Conservation (phyloP, 2,888 invertebrate species). For the Hemistola chrysoprasaria region DNA sequence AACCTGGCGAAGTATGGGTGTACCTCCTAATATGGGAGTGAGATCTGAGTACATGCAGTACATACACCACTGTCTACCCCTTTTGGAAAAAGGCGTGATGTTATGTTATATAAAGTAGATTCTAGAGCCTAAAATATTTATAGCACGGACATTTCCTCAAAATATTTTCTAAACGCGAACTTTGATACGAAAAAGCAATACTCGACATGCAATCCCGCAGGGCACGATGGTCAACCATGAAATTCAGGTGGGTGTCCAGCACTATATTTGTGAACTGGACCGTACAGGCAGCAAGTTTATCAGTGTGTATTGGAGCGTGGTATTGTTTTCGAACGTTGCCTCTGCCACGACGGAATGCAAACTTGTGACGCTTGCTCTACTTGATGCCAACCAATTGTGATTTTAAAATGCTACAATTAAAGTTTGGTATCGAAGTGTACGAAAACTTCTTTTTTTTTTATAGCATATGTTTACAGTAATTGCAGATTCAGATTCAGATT, state of each 20-base stretch:
- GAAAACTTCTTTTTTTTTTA: no score
- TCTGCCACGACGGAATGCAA: conserved; percentile 43
- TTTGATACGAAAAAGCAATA: conserved; percentile 10
- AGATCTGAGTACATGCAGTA: no score
- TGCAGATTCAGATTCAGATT: no score
- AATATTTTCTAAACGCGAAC: background rate
- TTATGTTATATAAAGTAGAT: no score
- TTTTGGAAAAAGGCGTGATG: no score
- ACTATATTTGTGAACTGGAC: conserved; percentile 59
- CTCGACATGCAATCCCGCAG: conserved; percentile 8
- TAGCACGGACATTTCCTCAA: no score
- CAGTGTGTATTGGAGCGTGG: conserved; percentile 66
- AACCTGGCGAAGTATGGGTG: no score
- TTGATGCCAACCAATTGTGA: conserved; percentile 33
- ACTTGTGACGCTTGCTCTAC: conserved; percentile 43
- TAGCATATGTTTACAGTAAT: no score
- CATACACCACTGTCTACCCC: no score
- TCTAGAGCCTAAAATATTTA: no score
- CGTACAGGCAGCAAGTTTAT: conserved; percentile 58
- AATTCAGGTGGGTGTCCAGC: conserved; percentile 34
- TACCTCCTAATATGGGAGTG: no score
- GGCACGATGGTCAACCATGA: conserved; percentile 27
- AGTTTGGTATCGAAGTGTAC: no score
- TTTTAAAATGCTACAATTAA: background rate
- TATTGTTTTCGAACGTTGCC: conserved; percentile 66